Percentiles rank a stretch among this genome's conserved stretches.
phyloP scores from a whole-genome alignment of 2,888 invertebrate genomes.

The Lithophane leautieri region DNA sequence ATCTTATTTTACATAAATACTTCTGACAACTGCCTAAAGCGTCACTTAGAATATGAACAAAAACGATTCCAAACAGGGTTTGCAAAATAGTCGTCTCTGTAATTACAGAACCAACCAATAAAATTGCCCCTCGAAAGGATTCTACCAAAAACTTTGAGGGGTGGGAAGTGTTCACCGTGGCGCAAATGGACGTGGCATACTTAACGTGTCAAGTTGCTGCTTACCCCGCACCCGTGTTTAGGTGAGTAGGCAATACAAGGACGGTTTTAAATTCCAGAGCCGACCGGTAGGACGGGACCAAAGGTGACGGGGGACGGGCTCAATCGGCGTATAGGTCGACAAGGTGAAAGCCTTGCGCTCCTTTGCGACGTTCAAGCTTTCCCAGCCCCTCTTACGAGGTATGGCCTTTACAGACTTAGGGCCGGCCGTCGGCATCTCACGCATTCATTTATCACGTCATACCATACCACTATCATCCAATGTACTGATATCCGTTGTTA shows the following conservation, averaged over 20 bases:
- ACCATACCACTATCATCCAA: constrained; percentile 79
- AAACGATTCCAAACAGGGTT: constrained; percentile 35
- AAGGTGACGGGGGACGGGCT: constrained; percentile 92
- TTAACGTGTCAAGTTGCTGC: constrained; percentile 93
- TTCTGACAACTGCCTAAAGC: constrained; percentile 35
- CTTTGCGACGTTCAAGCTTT: constrained; percentile 95
- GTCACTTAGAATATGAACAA: constrained; percentile 33
- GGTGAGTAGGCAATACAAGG: constrained; percentile 90
- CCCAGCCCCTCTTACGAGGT: constrained; percentile 95
- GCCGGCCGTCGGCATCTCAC: constrained; percentile 86
- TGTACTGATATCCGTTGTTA: constrained; percentile 89
- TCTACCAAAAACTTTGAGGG: constrained; percentile 90
- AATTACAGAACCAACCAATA: constrained; percentile 93
- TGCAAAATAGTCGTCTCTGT: constrained; percentile 74
- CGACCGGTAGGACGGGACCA: constrained; percentile 93
- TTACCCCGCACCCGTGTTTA: constrained; percentile 93
- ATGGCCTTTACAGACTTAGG: constrained; percentile 78
- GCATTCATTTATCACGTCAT: constrained; percentile 88
- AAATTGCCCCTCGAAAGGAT: constrained; percentile 91
- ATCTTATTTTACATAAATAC: constrained; percentile 2
- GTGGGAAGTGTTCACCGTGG: constrained; percentile 91
- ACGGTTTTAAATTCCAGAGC: constrained; percentile 90
- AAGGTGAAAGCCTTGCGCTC: constrained; percentile 90
- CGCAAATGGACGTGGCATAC: constrained; percentile 88
- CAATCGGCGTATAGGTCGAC: constrained; percentile 89